These are phyloP conservation scores for Abrostola triplasia DNA, from an alignment of 2,888 invertebrate genomes.

Conservation along the genomic window DNA sequence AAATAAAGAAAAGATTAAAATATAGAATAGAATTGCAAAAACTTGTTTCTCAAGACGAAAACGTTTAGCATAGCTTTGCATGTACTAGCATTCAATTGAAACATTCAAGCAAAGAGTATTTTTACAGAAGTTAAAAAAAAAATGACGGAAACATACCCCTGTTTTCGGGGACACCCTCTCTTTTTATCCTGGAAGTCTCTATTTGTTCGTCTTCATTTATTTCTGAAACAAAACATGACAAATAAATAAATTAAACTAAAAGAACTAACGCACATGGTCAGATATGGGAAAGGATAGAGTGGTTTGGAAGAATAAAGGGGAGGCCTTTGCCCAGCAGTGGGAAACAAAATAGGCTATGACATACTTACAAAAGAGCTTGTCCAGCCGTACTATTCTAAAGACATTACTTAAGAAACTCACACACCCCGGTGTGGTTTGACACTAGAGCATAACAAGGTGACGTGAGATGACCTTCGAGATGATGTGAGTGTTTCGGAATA, in stretches of 20 bases:
- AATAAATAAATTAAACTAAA: neutral
- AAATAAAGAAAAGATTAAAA: constrained; percentile 30
- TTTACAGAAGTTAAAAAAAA: constrained; percentile 53
- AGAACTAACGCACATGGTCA: too few species aligned
- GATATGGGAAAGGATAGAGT: too few species aligned
- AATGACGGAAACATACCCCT: constrained; percentile 77
- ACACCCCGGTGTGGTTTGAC: too few species aligned
- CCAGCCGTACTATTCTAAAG: too few species aligned
- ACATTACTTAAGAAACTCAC: too few species aligned
- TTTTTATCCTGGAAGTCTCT: constrained; percentile 83
- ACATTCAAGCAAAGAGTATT: constrained; percentile 63
- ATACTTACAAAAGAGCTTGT: too few species aligned
- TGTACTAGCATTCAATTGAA: constrained; percentile 44
- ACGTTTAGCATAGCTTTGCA: constrained; percentile 15
- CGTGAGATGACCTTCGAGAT: too few species aligned
- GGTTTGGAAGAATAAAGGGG: too few species aligned
- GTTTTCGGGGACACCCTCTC: constrained; percentile 85
- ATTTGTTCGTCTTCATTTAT: constrained; percentile 76
- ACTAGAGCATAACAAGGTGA: too few species aligned
- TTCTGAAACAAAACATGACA: constrained; percentile 76
- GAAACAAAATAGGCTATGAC: too few species aligned
- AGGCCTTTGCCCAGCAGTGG: too few species aligned
- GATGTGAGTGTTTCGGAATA: too few species aligned
- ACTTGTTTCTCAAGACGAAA: constrained; percentile 18
- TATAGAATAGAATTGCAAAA: constrained; percentile 29